phyloP scores from a whole-genome alignment of 2,888 invertebrate genomes.

The Melitaea athalia region DNA sequence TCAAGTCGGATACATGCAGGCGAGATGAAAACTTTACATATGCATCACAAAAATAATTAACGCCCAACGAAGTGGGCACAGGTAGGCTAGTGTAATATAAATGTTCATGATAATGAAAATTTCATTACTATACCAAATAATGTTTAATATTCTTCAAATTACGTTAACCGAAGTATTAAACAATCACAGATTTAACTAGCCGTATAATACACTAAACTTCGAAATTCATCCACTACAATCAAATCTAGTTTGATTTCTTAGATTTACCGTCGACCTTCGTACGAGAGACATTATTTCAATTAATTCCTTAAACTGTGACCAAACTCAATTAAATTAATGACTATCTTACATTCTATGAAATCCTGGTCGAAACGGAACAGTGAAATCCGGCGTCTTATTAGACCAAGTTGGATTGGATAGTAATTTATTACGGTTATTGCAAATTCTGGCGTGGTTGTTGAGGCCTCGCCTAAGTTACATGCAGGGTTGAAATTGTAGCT shows the following conservation, averaged over 20 bases:
- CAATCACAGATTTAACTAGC: conserved; percentile 13
- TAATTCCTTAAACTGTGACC: conserved; percentile 47
- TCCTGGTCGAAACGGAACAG: conserved; percentile 43
- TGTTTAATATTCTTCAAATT: background rate
- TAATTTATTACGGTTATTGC: conserved; percentile 72
- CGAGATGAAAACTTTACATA: too few relatives aligned
- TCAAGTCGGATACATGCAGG: too few relatives aligned
- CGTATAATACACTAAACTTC: conserved; percentile 21
- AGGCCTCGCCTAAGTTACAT: conserved; percentile 44
- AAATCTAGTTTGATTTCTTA: conserved; percentile 38
- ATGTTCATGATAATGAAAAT: background rate
- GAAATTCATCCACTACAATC: conserved; percentile 22
- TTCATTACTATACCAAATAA: background rate
- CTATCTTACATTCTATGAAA: conserved; percentile 55
- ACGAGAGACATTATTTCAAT: conserved; percentile 43
- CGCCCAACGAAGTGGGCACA: too few relatives aligned
- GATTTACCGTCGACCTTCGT: conserved; percentile 33
- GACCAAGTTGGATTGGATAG: conserved; percentile 68
- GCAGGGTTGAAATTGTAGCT: conserved; percentile 46
- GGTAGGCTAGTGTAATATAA: too few relatives aligned
- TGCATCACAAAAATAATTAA: too few relatives aligned
- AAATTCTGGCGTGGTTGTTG: conserved; percentile 59
- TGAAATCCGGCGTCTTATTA: conserved; percentile 62
- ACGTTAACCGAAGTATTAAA: background rate
- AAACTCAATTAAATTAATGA: conserved; percentile 65